These are phyloP conservation scores for Lacanobia wlatinum DNA, from an alignment of 2,888 invertebrate genomes.

Conservation along the genomic window DNA sequence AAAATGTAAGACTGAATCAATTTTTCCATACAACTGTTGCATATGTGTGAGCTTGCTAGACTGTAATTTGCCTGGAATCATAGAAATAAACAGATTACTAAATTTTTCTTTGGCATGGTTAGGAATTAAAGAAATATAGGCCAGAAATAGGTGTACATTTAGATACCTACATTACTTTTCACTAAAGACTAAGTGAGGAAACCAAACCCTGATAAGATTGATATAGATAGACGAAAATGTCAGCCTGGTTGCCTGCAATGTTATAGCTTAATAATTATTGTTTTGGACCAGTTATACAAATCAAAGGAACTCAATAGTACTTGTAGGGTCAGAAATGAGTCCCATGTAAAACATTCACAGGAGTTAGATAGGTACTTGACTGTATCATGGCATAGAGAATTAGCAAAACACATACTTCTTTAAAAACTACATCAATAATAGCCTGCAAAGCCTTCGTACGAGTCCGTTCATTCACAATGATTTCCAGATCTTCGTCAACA, in stretches of 20 bases:
- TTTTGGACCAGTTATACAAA: too few species aligned
- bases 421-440: constrained; percentile 36
- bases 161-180: too few species aligned
- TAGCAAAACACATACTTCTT: constrained; percentile 21
- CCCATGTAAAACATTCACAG: too few species aligned
- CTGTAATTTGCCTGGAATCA: constrained; percentile 43
- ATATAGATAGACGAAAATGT: too few species aligned
- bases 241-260: too few species aligned
- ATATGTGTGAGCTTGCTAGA: constrained; percentile 38
- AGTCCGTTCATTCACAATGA: constrained; percentile 29
- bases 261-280: too few species aligned
- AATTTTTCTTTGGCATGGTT: neutral
- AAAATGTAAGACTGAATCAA: constrained; percentile 54
- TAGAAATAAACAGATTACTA: neutral
- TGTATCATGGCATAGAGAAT: neutral
- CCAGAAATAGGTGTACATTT: too few species aligned
- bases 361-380: neutral
- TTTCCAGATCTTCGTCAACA: constrained; percentile 32
- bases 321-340: too few species aligned
- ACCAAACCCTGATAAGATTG: too few species aligned
- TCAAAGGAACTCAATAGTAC: too few species aligned
- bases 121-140: too few species aligned
- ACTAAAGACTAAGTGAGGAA: too few species aligned
- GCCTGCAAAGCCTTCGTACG: constrained; percentile 20
- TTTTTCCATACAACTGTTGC: constrained; percentile 49